Base-by-base conservation (phyloP, 35 echinoderm and acorn worm genomes). In the Heliocidaris tuberculata region DNA sequence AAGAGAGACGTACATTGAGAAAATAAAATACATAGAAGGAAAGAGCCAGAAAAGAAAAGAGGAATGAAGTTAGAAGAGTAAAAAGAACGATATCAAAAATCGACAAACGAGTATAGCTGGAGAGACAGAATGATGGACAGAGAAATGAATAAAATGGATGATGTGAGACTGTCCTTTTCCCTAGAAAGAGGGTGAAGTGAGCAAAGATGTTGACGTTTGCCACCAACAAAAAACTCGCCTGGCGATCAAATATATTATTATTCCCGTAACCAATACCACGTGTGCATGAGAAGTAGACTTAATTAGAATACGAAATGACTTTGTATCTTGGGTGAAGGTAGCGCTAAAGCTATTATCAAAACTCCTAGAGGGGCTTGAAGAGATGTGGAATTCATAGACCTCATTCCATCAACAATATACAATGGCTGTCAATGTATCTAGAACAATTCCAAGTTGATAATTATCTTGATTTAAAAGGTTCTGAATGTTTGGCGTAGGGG, bases 181-280 rank as follows among this genome's bases (percentile, higher is more conserved):
- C 65, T 78, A 7, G 65, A n/a, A 78, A 78, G 65, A n/a, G 6
- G 65, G 65, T 78, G 5, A 78, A 78, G 65, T 78, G 65, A 78
- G 65, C 65, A 27, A 78, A 21, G 65, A 78, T 78, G 65, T 78
- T 78, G 65, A 78, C 65, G 65, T 78, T 78, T 78, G 65, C 65
- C 27, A 78, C 65, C 65, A 78, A 27, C 65, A 78, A n/a, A 78
- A 78, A 15, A 78, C 65, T 78, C 65, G 65, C 21, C 65, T 0
- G 61, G 65, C 65, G 65, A 78, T 78, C 65, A 78, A 78, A 78
- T 78, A n/a, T 78, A 78, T 78, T 78, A n/a, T 78, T 78, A 78
- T 78, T 78, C 65, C 27, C 65, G 65, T 78, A 78, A 78, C 65
- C 27, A n/a, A 78, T 78, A 78, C 65, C 65, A 8, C 65, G 27